Evolutionary conservation across 2,888 invertebrate genomes (phyloP).

Genomic region (Caenorhabditis macrosperma): DNA sequence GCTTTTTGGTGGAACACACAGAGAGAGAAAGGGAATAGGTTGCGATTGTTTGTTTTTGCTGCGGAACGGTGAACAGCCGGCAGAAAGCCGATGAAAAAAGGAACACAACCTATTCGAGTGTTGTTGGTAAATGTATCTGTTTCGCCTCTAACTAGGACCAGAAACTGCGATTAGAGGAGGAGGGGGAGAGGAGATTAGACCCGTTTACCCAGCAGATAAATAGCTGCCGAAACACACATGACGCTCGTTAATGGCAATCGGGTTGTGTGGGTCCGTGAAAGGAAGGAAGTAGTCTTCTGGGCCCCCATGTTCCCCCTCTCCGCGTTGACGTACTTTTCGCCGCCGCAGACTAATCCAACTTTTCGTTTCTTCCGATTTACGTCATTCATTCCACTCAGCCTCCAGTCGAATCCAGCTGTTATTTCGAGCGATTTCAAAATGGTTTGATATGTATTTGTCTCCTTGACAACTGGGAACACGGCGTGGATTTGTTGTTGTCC

Average conservation of each 20-base stretch:
- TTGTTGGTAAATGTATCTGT: constrained; percentile 2
- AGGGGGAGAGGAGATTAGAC: neutral
- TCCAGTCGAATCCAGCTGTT: neutral
- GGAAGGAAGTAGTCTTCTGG: constrained; percentile 17
- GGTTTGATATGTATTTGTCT: neutral
- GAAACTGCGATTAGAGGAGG: constrained; percentile 1
- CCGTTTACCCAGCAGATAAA: neutral
- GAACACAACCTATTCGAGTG: neutral
- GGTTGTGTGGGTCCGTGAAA: constrained; percentile 8
- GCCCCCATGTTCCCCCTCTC: constrained; percentile 1
- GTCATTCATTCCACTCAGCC: neutral
- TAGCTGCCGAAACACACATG: constrained; percentile 3
- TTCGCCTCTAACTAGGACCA: neutral
- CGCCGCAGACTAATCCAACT: neutral
- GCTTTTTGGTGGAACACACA: constrained; percentile 4
- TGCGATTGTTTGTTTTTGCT: constrained; percentile 33
- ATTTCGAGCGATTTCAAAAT: neutral
- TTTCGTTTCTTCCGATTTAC: neutral
- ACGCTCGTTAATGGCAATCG: constrained; percentile 27
- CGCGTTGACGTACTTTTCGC: neutral
- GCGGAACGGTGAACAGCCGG: neutral
- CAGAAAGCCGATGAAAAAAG: neutral
- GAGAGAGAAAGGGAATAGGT: neutral
- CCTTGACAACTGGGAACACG: neutral
- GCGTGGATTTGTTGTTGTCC: neutral